Evolutionary conservation across 2,113 vertebrate genomes (phyloP), one percentile per base, ranked within the genome.

Genomic region (Prochilodus magdalenae): DNA sequence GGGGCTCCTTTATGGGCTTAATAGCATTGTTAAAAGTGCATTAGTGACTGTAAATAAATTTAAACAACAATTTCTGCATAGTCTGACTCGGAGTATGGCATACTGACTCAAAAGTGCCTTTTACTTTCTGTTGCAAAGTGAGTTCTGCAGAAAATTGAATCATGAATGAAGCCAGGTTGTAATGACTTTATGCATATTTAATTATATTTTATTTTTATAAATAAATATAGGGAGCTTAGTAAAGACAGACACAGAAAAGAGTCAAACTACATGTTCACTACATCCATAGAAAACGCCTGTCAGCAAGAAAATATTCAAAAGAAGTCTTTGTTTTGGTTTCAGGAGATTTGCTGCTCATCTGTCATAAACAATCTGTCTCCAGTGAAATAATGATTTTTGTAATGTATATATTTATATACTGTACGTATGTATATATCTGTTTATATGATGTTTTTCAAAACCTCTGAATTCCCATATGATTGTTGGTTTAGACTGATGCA

Each of bases 61-160:
- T 36, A 29, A 33, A 67, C 10, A 13, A 36, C 26, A 63, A 40
- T n/a, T 66, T 3, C 71, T 60, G 51, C 13, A 51, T 22, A 29
- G 18, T 11, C 27, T 12, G 30, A 14, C 51, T 67, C 71, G 49
- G 20, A 2, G 1, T 30, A 29, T 12, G 36, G 47, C 47, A 26
- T 66, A 12, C 15, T 40, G 16, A 1, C n/a, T 66, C 26, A 30
- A 30, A 60, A 51, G 62, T 79, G 82, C 71, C 29, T 69, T 69
- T n/a, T 26, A 67, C 10, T 62, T 57, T 27, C 26, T 0, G 29
- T 53, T 55, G 12, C 0, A 1, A 7, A 49, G 16, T 8, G 0
- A 1, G 6, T 55, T 55, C 2, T 22, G 4, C 53, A 40, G 57
- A 49, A 47, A 55, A 66, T 40, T 59, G 4, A 57, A 22, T 5